Conservation (phyloP, 2,888 invertebrate species). For the Amaurobius ferox region DNA sequence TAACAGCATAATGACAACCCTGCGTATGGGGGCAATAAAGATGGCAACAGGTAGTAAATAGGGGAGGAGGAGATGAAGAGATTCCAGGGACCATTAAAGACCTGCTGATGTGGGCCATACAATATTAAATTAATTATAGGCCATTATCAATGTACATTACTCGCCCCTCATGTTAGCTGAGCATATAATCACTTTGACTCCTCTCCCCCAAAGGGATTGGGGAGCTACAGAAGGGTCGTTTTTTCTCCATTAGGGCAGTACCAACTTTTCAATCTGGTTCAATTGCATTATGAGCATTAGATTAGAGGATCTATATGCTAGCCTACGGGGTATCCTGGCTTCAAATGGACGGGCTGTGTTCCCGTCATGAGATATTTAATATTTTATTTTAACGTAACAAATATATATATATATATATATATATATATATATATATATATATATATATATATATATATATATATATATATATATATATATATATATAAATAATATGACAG, state of each 20-base stretch:
- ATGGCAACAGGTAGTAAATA: constrained; percentile 28
- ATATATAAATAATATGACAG: no score
- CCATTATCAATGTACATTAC: constrained; percentile 49
- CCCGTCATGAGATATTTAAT: background rate
- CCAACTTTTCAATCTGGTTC: constrained; percentile 52
- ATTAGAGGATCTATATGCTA: background rate
- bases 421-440: no score
- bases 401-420: background rate
- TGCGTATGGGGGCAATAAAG: constrained; percentile 31
- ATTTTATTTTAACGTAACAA: background rate
- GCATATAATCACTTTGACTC: constrained; percentile 41
- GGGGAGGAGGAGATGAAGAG: constrained; percentile 20
- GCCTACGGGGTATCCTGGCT: background rate
- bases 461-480: no score
- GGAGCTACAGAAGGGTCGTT: constrained; percentile 3
- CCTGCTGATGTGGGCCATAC: constrained; percentile 3
- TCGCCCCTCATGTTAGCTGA: constrained; percentile 31
- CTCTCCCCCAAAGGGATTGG: constrained; percentile 27
- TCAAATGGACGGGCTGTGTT: background rate
- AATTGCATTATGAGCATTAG: constrained; percentile 36
- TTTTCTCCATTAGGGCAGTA: constrained; percentile 42
- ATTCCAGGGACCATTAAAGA: constrained; percentile 29
- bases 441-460: no score
- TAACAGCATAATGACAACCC: constrained; percentile 3
- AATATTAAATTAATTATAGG: constrained; percentile 62